A percentile compares a stretch with the other conserved stretches of the same genome.
Evolutionary conservation across 2,797 vertebrate species (phyloP).

Genomic region (Picus viridis): DNA sequence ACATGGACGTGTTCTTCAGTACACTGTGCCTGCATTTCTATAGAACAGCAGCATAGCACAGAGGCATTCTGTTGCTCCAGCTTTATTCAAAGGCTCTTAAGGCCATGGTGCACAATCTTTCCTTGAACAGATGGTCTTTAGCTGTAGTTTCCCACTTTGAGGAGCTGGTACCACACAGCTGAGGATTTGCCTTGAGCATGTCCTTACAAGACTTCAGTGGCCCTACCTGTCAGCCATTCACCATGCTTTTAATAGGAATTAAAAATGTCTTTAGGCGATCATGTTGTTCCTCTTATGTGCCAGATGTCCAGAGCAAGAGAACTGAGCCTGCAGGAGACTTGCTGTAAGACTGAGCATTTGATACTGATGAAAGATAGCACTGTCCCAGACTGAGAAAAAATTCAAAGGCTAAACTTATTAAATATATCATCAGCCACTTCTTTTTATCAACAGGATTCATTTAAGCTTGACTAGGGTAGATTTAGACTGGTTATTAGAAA

Average conservation of each 20-base stretch:
- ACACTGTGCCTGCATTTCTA: not conserved
- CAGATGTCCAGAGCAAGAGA: constrained; percentile 36
- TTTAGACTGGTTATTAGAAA: too few species aligned
- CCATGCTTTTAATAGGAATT: not conserved
- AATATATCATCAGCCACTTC: not conserved
- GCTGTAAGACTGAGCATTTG: not conserved
- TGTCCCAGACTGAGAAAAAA: not conserved
- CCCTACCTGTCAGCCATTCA: constrained; percentile 41
- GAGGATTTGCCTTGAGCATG: constrained; percentile 13
- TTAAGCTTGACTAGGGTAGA: not conserved
- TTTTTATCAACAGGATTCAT: not conserved
- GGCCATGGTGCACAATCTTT: not conserved
- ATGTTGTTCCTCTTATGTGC: not conserved
- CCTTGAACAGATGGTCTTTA: constrained; percentile 30
- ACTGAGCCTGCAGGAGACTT: not conserved
- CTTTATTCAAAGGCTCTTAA: not conserved
- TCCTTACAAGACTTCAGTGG: constrained; percentile 8
- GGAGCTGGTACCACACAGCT: not conserved
- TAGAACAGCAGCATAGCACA: not conserved
- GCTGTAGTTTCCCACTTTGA: not conserved
- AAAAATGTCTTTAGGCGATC: constrained; percentile 19
- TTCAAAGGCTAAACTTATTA: not conserved
- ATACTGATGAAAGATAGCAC: constrained; percentile 6
- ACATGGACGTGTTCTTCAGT: not conserved
- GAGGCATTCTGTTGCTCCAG: not conserved